Conservation (phyloP, 2,797 vertebrate species). For the Macrochelys suwanniensis region DNA sequence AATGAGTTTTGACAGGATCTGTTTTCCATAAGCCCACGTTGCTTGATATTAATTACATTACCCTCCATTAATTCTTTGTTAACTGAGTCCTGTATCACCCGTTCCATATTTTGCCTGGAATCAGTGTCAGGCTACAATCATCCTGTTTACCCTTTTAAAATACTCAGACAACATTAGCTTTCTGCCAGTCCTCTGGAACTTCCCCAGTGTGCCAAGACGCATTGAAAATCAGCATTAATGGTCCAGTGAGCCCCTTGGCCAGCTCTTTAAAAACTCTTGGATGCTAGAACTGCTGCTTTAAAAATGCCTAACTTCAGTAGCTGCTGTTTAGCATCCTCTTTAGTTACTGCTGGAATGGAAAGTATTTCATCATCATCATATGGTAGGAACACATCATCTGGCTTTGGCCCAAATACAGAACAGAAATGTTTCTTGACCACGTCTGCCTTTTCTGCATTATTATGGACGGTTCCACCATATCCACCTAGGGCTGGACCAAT, state of each 20-base stretch:
- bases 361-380: fast-evolving
- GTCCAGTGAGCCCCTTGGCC: background rate
- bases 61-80: conserved; percentile 53
- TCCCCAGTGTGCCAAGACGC: background rate
- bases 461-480: conserved; percentile 43
- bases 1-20: conserved; percentile 55
- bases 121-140: conserved; percentile 46
- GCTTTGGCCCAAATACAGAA: background rate
- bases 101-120: conserved; percentile 29
- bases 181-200: background rate
- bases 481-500: background rate
- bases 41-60: conserved; percentile 71
- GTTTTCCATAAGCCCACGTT: conserved; percentile 62
- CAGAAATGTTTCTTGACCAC: background rate
- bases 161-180: background rate
- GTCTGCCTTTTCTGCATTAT: background rate
- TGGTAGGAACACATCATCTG: background rate
- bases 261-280: background rate
- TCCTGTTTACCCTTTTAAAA: conserved; percentile 47
- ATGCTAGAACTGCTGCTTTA: fast-evolving
- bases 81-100: conserved; percentile 32
- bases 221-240: fast-evolving
- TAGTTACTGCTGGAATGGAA: background rate
- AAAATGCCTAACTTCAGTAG: fast-evolving
- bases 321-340: background rate